Percentiles rank a stretch among this genome's conserved stretches.
Conservation (phyloP, 1,140 invertebrate species). For the Drosophila melanogaster region Release_6_plus_ISO1_MT NT_033777.3:8010001-8010500, state of each 20-base stretch:
- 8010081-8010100: slow-evolving; percentile 75
- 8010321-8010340: slow-evolving; percentile 82
- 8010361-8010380: slow-evolving; percentile 73
- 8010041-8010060: slow-evolving; percentile 79
- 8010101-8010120: slow-evolving; percentile 70
- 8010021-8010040: slow-evolving; percentile 75
- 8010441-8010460: slow-evolving; percentile 25
- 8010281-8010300: slow-evolving; percentile 49
- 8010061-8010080: slow-evolving; percentile 79
- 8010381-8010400: slow-evolving; percentile 81
- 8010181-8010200: slow-evolving; percentile 79
- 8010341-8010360: slow-evolving; percentile 74
- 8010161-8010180: slow-evolving; percentile 34
- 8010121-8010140: slow-evolving; percentile 16
- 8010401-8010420: slow-evolving; percentile 66
- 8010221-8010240: slow-evolving; percentile 76
- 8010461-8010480: not conserved
- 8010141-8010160: not conserved
- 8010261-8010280: slow-evolving; percentile 59
- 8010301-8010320: slow-evolving; percentile 66
- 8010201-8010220: slow-evolving; percentile 80
- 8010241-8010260: slow-evolving; percentile 73
- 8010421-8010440: slow-evolving; percentile 44
- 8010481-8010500: slow-evolving; percentile 13
- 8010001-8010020: slow-evolving; percentile 71